Base-by-base conservation (phyloP, 2,888 invertebrate species). In the Magallana nippona region DNA sequence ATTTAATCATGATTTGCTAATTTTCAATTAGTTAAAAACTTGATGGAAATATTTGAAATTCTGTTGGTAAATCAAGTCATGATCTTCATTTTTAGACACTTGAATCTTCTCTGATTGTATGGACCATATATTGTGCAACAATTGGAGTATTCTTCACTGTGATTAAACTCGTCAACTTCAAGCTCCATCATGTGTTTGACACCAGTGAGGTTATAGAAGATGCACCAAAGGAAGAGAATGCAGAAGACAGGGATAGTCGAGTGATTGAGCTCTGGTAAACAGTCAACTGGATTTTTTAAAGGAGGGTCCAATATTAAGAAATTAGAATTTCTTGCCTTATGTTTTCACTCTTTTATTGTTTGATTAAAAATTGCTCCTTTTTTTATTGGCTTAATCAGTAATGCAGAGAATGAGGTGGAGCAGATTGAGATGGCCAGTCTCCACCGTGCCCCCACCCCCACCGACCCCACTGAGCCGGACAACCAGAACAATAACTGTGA, bases 121-220 rank as follows among this genome's bases (percentile, higher is more conserved):
- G 98, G 98, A 95, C 96, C 86, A 95, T 97, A 85, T 99, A 99
- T 95, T 97, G 97, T 94, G 95, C 95, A 79, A 95, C 97, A 82
- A 96, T 99, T 88, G 96, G 97, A 55, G 92, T 97, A 82, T 95
- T 98, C 84, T 98, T 99, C 94, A 95, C 96, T 15, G 94, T 96
- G 81, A 95, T 99, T 87, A 99, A 99, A 95, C 95, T 97, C 86
- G 95, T 97, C 89, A 99, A 98, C 95, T 97, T 97, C 95, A 96
- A 97, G 78, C 95, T 99, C 86, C 99, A 99, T 95, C 96, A 97
- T 91, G 96, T 98, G 95, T 99, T 98, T 94, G 98, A 99, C 95
- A 98, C 98, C 17, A 97, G 97, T n/a, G 98, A 98, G 94, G 96
- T 93, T 82, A 92, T 93, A 55, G 93, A 93, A 83, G 93, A 93